Evolutionary conservation across 1,140 invertebrate genomes (phyloP).

Genomic region (Diploscapter pachys): DNA sequence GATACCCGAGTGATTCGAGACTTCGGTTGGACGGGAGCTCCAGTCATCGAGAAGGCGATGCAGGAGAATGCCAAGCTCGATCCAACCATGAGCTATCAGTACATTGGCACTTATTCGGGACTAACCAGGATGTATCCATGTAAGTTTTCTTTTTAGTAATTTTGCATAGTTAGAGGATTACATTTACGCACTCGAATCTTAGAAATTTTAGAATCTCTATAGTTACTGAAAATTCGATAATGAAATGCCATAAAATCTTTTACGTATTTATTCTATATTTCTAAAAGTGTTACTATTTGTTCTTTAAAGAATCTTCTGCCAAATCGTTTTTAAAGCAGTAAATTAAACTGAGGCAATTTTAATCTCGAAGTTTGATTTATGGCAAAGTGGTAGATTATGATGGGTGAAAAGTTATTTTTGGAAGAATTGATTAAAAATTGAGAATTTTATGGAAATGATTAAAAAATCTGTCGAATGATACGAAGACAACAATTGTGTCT

Average conservation of each 20-base stretch:
- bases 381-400: no score
- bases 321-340: no score
- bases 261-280: no score
- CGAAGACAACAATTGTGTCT: neutral
- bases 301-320: no score
- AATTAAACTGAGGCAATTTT: no score
- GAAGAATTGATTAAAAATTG: neutral
- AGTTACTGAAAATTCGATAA: no score
- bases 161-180: neutral
- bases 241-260: no score
- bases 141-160: constrained; percentile 6
- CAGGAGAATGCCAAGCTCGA: constrained; percentile 15
- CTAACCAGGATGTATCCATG: constrained; percentile 39
- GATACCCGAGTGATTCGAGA: constrained; percentile 37
- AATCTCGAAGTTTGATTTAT: no score
- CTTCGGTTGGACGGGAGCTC: constrained; percentile 36
- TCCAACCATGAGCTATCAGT: constrained; percentile 30
- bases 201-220: no score
- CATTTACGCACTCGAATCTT: no score
- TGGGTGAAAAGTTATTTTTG: neutral
- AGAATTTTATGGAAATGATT: neutral
- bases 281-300: no score
- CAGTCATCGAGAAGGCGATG: constrained; percentile 27
- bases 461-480: neutral
- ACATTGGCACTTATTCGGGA: constrained; percentile 39